Percentiles rank a stretch among this genome's conserved stretches.
Conservation (phyloP, 2,113 vertebrate species). For the Urocynchramus pylzowi region DNA sequence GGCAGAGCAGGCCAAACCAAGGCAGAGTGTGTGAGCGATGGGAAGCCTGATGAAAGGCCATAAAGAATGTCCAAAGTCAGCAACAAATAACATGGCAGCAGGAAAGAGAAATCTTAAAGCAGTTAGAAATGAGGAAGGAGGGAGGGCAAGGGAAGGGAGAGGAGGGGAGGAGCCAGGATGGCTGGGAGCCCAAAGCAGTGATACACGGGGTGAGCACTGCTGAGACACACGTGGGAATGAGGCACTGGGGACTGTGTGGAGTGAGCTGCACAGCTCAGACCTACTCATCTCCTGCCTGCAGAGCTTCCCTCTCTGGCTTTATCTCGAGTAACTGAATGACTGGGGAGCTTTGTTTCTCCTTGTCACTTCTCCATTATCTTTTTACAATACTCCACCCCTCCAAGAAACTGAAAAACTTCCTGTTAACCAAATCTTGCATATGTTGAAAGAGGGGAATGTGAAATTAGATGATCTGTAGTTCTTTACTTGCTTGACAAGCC, state of each 20-base stretch:
- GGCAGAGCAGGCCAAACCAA: constrained; percentile 40
- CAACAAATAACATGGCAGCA: constrained; percentile 35
- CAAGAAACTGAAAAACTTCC: neutral
- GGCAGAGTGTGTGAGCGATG: neutral
- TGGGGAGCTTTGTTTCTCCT: neutral
- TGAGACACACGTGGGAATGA: neutral
- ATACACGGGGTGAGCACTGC: fast-evolving
- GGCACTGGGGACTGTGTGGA: neutral
- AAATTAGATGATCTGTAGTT: neutral
- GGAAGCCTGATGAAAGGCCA: constrained; percentile 1
- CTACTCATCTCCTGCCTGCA: neutral
- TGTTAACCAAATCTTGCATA: neutral
- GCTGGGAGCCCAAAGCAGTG: neutral
- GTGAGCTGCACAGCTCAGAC: neutral
- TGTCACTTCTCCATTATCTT: neutral
- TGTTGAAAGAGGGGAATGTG: neutral
- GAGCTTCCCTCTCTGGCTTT: neutral
- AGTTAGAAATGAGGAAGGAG: neutral
- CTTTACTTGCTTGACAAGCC: neutral
- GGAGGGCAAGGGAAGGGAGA: neutral
- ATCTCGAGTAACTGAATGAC: neutral
- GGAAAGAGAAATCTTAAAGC: neutral
- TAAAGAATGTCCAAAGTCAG: constrained; percentile 52
- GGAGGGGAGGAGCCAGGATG: neutral
- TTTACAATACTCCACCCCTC: neutral